Evolutionary conservation across 2,113 vertebrate genomes (phyloP), one percentile per base, ranked within the genome.

Genomic region (Conger conger): DNA sequence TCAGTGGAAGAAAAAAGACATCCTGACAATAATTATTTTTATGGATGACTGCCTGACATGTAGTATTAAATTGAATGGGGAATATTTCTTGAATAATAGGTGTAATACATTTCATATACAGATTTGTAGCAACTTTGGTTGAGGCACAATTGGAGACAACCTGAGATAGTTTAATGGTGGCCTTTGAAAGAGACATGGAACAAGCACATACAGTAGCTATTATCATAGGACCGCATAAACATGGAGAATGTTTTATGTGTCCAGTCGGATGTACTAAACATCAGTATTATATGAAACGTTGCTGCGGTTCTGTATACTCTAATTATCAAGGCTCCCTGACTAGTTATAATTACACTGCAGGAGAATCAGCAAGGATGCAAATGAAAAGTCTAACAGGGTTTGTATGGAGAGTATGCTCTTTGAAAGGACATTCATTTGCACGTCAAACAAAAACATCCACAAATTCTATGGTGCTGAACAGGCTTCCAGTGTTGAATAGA

Each of bases 321-420:
- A 30, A 33, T 33, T 73, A 73, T 23, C 4, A 68, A 68, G 60
- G 7, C 17, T 73, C 68, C 27, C 27, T 73, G 68, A 73, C 68
- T 33, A 73, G n/a, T 33, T 73, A 33, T 33, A 73, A 73, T 73
- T 73, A 73, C 6, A 73, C 68, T 13, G 76, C 36, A 83, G n/a
- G 36, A 45, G 82, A 23, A 83, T 16, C 82, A 83, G 63, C 57
- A 83, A 63, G 63, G 82, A 57, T 30, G 15, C 18, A n/a, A 83
- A 83, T 37, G 36, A 83, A 73, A 83, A 30, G 68, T 76, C 57
- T 76, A 30, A 83, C 60, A 76, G 0, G 63, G 35, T 33, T 35
- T 63, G 38, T 23, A 42, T 38, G 36, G 30, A 37, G 16, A 35
- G 30, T 60, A 16, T 60, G 18, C 17, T 40, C 57, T 83, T 50